Evolutionary conservation across 2,888 invertebrate genomes (phyloP).

Genomic region (Barypeithes pellucidus): DNA sequence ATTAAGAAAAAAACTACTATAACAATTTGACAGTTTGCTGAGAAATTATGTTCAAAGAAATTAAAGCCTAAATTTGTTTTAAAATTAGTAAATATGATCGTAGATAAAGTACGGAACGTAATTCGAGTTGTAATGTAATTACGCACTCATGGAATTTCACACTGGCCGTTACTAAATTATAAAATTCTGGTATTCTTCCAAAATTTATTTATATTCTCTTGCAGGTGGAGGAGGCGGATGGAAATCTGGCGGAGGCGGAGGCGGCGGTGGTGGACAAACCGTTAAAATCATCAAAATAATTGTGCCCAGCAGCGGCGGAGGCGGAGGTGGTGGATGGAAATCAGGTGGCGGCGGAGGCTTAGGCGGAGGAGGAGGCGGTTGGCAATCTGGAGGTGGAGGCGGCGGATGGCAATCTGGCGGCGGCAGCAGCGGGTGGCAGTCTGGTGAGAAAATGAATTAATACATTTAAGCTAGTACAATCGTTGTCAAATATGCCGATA

Average conservation of each 20-base stretch:
- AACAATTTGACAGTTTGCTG: too few species aligned
- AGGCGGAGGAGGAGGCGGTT: slow-evolving; percentile 32
- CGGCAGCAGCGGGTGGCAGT: slow-evolving; percentile 20
- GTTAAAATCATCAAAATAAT: slow-evolving; percentile 36
- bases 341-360: slow-evolving; percentile 48
- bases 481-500: too few species aligned
- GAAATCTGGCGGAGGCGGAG: slow-evolving; percentile 10
- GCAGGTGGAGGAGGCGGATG: slow-evolving; percentile 6
- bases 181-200: background rate
- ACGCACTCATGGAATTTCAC: too few species aligned
- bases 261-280: slow-evolving; percentile 45
- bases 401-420: slow-evolving; percentile 26
- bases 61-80: too few species aligned
- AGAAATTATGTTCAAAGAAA: too few species aligned
- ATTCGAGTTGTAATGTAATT: too few species aligned
- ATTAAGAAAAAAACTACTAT: too few species aligned
- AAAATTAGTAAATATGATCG: too few species aligned
- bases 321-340: slow-evolving; percentile 41
- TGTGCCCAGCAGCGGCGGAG: slow-evolving; percentile 28
- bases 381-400: slow-evolving; percentile 25
- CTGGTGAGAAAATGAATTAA: too few species aligned
- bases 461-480: too few species aligned
- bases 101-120: too few species aligned
- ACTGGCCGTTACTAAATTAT: too few species aligned
- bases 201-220: background rate